These are phyloP conservation scores for Psittacara wagleri DNA, from an alignment of 2,113 vertebrate genomes.

Conservation along the genomic window DNA sequence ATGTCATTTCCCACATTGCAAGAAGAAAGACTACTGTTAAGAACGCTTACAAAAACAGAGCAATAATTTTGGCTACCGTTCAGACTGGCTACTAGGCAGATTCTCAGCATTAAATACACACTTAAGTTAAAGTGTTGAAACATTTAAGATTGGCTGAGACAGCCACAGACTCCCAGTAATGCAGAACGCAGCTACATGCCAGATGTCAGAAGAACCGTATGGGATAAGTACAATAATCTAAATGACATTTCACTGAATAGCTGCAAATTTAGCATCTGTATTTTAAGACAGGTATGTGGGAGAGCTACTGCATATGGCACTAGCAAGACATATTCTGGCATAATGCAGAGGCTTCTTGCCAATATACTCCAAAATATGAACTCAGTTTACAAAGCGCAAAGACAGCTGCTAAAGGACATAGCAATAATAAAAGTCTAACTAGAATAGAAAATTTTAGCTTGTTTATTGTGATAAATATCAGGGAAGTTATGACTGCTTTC, in stretches of 20 bases:
- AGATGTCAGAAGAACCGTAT: neutral
- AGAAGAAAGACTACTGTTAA: neutral
- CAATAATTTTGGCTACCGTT: neutral
- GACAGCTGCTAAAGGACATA: neutral
- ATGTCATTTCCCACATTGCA: neutral
- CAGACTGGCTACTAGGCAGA: neutral
- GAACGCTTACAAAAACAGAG: neutral
- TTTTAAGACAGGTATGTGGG: neutral
- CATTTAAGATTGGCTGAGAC: neutral
- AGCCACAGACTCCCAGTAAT: neutral
- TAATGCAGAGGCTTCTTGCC: neutral
- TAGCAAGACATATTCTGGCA: neutral
- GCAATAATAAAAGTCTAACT: neutral
- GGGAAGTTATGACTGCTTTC: neutral
- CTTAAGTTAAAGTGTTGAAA: neutral
- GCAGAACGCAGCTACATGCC: rapidly evolving
- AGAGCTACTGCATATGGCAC: neutral
- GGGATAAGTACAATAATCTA: neutral
- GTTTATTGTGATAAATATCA: neutral
- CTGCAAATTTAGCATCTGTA: slow-evolving; percentile 1
- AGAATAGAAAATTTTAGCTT: neutral
- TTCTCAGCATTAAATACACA: neutral
- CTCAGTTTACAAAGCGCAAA: neutral
- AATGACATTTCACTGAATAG: neutral
- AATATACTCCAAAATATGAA: neutral